Conservation (phyloP, 2,797 vertebrate species). For the Petrocephalus sullivani region DNA sequence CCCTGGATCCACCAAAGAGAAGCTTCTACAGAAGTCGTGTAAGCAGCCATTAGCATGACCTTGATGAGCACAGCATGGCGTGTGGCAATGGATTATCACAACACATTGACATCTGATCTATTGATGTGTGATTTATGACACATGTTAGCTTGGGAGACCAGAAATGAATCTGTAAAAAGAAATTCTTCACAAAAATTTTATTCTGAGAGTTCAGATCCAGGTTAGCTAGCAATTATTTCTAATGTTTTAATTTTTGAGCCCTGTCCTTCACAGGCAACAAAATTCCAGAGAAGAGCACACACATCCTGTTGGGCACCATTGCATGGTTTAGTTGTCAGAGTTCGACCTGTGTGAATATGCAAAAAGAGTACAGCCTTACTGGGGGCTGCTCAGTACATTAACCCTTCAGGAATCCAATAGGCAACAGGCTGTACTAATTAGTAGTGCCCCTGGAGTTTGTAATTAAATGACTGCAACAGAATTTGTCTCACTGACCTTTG, state of each 20-base stretch:
- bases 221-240: background rate
- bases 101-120: background rate
- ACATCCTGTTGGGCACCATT: background rate
- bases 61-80: background rate
- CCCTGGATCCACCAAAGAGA: background rate
- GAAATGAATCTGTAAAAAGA: background rate
- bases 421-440: background rate
- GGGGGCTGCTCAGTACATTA: background rate
- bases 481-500: background rate
- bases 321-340: background rate
- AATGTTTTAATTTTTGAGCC: background rate
- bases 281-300: background rate
- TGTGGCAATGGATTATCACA: background rate
- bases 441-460: background rate
- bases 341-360: background rate
- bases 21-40: background rate
- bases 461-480: conserved; percentile 8
- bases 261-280: background rate
- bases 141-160: background rate
- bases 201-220: background rate
- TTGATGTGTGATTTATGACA: background rate
- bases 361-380: background rate
- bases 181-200: background rate
- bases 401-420: background rate
- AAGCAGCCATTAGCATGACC: background rate